Evolutionary conservation across 2,797 vertebrate genomes (phyloP), one percentile per base, ranked within the genome.

Genomic region (Synaphobranchus kaupii): DNA sequence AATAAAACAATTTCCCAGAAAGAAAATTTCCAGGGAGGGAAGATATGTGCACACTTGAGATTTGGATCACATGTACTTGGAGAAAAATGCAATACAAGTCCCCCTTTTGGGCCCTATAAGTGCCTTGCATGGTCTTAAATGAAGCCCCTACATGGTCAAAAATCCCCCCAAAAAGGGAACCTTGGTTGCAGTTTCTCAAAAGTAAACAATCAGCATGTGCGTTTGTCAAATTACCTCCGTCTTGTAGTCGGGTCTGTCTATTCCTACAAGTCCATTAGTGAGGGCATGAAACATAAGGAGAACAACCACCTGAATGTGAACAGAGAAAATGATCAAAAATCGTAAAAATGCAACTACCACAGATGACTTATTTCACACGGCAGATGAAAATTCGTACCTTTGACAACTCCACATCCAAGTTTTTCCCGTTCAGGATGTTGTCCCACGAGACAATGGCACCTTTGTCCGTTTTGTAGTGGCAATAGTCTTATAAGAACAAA

Each of bases 221-320:
- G 1, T 58, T 54, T 31, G 20, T 52, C 4, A 82, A 82, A 48
- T 90, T 93, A 99, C 98, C 97, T 98, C 97, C 1, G 95, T 95
- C 13, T 96, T 92, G 52, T 95, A 96, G 4, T 97, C 96, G 88
- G 98, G 93, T 3, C 87, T 90, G 4, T 94, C 94, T 82, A 97
- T 95, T 78, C 96, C 95, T 83, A 91, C 89, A 0, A 94, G 96
- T 71, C 93, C 95, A 91, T 96, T 97, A 95, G 98, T 96, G 82
- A 97, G 95, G 13, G 96, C 95, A 34, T 97, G 95, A 84, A 98
- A 98, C 0, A 98, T 93, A 0, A 99, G 96, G 89, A 99, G 89
- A 91, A 98, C 93, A 0, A 96, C 93, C 87, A 98, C 95, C 98
- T 99, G 91, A 20, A 87, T 78, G 47, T 6, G 91, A 7, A 91